phyloP scores from a whole-genome alignment of 1,140 invertebrate genomes.

The Dendroctonus valens region DNA sequence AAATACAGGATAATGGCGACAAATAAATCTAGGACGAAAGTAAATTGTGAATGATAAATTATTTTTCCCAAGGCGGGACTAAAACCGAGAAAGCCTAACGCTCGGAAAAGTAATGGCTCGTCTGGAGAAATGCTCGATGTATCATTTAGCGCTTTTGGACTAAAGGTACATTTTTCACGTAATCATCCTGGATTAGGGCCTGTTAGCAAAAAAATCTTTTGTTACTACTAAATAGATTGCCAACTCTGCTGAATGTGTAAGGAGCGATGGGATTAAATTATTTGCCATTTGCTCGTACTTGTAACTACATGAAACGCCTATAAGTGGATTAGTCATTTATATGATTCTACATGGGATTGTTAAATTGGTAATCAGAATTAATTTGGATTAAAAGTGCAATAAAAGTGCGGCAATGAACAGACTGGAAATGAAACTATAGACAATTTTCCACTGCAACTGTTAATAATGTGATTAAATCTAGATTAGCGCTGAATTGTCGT shows the following conservation, averaged over 20 bases:
- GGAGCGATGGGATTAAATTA: no score
- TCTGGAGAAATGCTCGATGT: constrained; percentile 33
- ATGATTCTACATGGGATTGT: no score
- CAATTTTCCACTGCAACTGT: no score
- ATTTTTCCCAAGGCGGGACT: constrained; percentile 23
- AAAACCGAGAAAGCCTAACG: constrained; percentile 23
- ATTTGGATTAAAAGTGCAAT: no score
- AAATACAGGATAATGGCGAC: constrained; percentile 29
- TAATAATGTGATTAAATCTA: no score
- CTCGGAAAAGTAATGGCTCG: constrained; percentile 29
- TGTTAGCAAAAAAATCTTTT: constrained; percentile 22
- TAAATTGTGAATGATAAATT: constrained; percentile 32
- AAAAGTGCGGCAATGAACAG: no score
- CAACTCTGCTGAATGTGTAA: neutral
- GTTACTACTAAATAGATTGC: constrained; percentile 20
- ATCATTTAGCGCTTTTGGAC: constrained; percentile 32
- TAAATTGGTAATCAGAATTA: no score
- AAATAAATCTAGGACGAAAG: constrained; percentile 31
- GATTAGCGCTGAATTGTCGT: no score
- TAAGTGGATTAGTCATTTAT: no score
- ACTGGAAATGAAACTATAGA: no score
- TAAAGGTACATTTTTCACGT: constrained; percentile 32
- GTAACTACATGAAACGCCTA: no score
- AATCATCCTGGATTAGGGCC: constrained; percentile 31
- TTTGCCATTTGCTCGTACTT: no score